phyloP scores from a whole-genome alignment of 1,140 invertebrate species.

The Choristoneura fumiferana region DNA sequence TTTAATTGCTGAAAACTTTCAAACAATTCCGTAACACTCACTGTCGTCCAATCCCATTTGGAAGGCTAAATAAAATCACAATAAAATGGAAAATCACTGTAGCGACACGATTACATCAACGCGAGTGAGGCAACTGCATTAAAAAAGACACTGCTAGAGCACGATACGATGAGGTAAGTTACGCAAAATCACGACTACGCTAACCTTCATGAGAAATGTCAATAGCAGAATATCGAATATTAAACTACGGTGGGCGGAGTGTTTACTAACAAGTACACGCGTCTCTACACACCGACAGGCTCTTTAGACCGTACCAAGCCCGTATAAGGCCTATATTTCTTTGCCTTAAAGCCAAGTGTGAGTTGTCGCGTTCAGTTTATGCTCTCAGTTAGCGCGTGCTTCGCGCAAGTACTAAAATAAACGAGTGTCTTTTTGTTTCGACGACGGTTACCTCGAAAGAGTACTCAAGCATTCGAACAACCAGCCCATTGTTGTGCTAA shows the following conservation, averaged over 20 bases:
- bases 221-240: conserved; percentile 60
- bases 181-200: conserved; percentile 71
- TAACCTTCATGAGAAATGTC: conserved; percentile 72
- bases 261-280: conserved; percentile 37
- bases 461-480: background rate
- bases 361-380: conserved; percentile 1
- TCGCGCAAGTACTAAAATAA: background rate
- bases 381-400: conserved; percentile 7
- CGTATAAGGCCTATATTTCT: background rate
- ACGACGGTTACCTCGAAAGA: conserved; percentile 2
- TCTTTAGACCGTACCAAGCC: background rate
- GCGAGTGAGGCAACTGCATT: conserved; percentile 38
- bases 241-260: conserved; percentile 41
- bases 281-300: background rate
- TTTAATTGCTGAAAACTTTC: conserved; percentile 10
- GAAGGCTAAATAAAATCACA: conserved; percentile 22
- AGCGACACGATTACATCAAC: conserved; percentile 16
- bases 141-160: conserved; percentile 46
- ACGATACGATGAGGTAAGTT: conserved; percentile 53
- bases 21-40: background rate
- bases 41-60: conserved; percentile 11
- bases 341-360: background rate
- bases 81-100: conserved; percentile 25
- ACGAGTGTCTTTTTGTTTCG: conserved; percentile 15
- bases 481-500: conserved; percentile 3